Evolutionary conservation across 2,797 vertebrate species (phyloP).

Genomic region (Schizopygopsis malacanthus): DNA sequence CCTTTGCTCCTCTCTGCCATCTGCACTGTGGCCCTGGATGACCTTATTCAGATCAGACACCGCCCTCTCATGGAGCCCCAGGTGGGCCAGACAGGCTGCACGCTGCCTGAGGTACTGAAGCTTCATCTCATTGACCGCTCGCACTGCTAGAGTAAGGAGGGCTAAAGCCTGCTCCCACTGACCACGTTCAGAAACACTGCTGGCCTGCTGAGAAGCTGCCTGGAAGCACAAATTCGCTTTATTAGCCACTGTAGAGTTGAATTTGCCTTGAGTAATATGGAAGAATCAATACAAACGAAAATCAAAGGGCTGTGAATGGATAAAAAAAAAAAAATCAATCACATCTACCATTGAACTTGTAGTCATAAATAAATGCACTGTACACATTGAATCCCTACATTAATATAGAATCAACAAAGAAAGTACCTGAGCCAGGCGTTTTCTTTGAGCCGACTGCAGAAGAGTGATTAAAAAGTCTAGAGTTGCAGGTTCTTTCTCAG

Average conservation of each 20-base stretch:
- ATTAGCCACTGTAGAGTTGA: not conserved
- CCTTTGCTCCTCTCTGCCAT: conserved; percentile 59
- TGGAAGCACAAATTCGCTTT: conserved; percentile 61
- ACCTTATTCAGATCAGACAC: conserved; percentile 83
- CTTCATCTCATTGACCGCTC: conserved; percentile 69
- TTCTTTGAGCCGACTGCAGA: conserved; percentile 76
- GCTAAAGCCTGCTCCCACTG: conserved; percentile 77
- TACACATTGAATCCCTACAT: not conserved
- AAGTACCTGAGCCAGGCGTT: conserved; percentile 76
- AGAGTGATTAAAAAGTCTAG: conserved; percentile 83
- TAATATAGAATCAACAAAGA: too few species aligned
- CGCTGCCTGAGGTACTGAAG: conserved; percentile 81
- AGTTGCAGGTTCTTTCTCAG: conserved; percentile 75
- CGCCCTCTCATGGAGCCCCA: conserved; percentile 77
- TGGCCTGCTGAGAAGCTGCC: conserved; percentile 87
- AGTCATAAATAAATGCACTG: not conserved
- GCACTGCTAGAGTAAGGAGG: conserved; percentile 84
- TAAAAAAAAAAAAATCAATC: not conserved
- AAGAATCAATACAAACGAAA: not conserved
- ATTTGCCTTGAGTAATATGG: not conserved
- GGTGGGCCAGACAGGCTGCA: conserved; percentile 80
- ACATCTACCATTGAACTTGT: not conserved
- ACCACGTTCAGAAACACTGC: conserved; percentile 66
- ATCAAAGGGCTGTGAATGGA: too few species aligned
- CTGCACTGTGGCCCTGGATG: conserved; percentile 69